phyloP scores from a whole-genome alignment of 1,140 invertebrate species.

The Luehdorfia chinensis region DNA sequence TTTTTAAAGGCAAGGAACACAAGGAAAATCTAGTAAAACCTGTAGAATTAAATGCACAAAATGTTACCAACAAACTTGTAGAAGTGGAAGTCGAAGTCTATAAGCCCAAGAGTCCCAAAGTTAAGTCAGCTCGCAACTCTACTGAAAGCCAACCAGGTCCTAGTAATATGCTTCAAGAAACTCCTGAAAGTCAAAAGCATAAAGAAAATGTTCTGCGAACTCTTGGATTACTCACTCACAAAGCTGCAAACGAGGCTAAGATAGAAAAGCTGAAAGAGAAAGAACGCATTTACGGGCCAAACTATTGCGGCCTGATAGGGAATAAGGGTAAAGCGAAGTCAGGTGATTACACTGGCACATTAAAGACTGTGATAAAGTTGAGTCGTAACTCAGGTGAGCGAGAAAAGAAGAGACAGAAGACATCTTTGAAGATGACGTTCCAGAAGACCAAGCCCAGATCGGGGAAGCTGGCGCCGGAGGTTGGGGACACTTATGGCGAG shows the following conservation, averaged over 20 bases:
- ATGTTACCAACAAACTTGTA: neutral
- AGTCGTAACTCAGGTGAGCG: slow-evolving; percentile 65
- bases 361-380: slow-evolving; percentile 88
- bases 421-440: slow-evolving; percentile 87
- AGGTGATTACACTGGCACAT: slow-evolving; percentile 82
- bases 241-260: slow-evolving; percentile 78
- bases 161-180: slow-evolving; percentile 63
- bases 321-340: slow-evolving; percentile 73
- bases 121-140: slow-evolving; percentile 50
- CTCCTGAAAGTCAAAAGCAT: slow-evolving; percentile 77
- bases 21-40: slow-evolving; percentile 1
- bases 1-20: no score
- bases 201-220: slow-evolving; percentile 82
- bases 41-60: neutral
- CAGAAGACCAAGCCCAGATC: slow-evolving; percentile 83
- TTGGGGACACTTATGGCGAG: slow-evolving; percentile 75
- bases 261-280: slow-evolving; percentile 78
- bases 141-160: slow-evolving; percentile 50
- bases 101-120: slow-evolving; percentile 36
- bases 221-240: slow-evolving; percentile 80
- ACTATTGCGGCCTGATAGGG: slow-evolving; percentile 66
- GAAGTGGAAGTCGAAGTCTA: slow-evolving; percentile 8
- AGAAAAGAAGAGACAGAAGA: slow-evolving; percentile 80
- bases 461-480: slow-evolving; percentile 71
- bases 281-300: slow-evolving; percentile 77